phyloP scores from a whole-genome alignment of 2,888 invertebrate species.

The Calameuta idolon region DNA sequence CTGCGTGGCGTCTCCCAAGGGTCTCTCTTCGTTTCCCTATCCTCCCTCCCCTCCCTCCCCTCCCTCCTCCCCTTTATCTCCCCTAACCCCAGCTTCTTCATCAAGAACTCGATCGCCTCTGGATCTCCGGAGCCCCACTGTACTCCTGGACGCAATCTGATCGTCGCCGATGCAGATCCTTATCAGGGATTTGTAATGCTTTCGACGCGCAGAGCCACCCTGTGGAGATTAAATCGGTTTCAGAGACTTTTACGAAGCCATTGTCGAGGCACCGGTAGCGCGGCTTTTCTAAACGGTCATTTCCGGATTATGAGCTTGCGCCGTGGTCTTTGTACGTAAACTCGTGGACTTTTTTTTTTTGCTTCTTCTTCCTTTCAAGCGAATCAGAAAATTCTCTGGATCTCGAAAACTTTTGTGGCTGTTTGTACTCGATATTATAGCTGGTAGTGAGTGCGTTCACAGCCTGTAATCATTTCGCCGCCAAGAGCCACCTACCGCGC shows the following conservation, averaged over 20 bases:
- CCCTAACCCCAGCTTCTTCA: conserved; percentile 1
- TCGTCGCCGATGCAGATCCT: conserved; percentile 39
- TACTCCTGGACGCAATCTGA: background rate
- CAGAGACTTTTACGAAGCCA: background rate
- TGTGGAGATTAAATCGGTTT: background rate
- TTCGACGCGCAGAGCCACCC: background rate
- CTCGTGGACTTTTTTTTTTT: background rate
- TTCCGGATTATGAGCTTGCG: conserved; percentile 45
- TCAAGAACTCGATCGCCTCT: background rate
- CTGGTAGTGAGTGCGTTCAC: conserved; percentile 55
- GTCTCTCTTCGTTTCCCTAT: background rate
- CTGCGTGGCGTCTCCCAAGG: conserved; percentile 5
- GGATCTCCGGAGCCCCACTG: background rate
- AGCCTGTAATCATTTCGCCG: conserved; percentile 64
- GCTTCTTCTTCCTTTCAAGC: background rate
- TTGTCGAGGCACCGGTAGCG: background rate
- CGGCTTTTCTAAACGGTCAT: conserved; percentile 41
- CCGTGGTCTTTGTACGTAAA: background rate
- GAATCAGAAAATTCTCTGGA: background rate
- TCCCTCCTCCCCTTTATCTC: background rate
- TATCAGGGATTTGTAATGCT: conserved; percentile 53
- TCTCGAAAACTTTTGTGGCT: conserved; percentile 46
- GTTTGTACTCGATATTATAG: conserved; percentile 60
- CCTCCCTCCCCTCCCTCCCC: background rate
- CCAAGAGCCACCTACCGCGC: conserved; percentile 61